A percentile compares a stretch with the other conserved stretches of the same genome.
Evolutionary conservation across 2,113 vertebrate genomes (phyloP).

Genomic region (Pelobates fuscus): DNA sequence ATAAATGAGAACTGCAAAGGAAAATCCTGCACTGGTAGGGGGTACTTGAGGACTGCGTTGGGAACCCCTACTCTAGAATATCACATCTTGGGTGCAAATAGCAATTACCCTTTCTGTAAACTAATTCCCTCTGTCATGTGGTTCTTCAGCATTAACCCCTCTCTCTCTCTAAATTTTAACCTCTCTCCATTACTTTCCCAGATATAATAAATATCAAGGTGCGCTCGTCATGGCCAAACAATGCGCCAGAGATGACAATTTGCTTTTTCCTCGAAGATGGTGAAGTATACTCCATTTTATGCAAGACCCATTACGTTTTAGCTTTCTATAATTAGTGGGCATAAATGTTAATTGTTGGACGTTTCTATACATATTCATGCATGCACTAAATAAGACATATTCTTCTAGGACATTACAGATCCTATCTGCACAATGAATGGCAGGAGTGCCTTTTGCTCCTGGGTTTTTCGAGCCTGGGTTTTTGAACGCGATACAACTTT

Average conservation of each 20-base stretch:
- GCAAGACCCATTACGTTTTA: constrained; percentile 38
- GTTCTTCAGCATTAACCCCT: no score
- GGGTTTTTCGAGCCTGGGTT: not conserved
- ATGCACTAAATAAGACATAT: constrained; percentile 11
- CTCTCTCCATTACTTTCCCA: not conserved
- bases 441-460: not conserved
- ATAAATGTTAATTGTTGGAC: constrained; percentile 38
- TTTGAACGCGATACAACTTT: not conserved
- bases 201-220: not conserved
- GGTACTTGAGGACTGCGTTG: no score
- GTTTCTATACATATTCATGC: constrained; percentile 12
- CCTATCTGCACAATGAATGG: not conserved
- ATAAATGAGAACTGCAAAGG: no score
- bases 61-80: no score
- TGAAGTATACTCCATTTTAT: constrained; percentile 16
- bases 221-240: not conserved
- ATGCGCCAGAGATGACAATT: not conserved
- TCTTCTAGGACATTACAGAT: not conserved
- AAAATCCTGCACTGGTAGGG: no score
- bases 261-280: not conserved
- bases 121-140: no score
- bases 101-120: no score
- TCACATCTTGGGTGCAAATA: no score
- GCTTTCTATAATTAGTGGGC: constrained; percentile 3
- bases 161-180: no score